A percentile compares a stretch with the other conserved stretches of the same genome.
Evolutionary conservation across 2,888 invertebrate genomes (phyloP).

Genomic region (Cantharis nigra): DNA sequence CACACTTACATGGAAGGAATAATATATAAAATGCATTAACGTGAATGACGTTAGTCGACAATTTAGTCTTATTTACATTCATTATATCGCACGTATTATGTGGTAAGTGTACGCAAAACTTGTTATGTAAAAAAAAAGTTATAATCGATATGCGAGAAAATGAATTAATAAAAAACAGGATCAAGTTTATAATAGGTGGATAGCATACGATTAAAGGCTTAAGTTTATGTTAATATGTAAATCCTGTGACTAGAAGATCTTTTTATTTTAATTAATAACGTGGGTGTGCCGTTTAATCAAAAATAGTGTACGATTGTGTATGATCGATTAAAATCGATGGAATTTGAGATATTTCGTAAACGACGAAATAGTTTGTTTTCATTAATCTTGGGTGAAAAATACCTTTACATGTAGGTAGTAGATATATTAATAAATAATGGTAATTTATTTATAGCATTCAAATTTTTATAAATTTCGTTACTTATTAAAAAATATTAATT

Average conservation of each 20-base stretch:
- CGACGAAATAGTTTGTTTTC: neutral
- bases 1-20: neutral
- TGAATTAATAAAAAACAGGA: slow-evolving; percentile 8
- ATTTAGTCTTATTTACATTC: slow-evolving; percentile 14
- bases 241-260: neutral
- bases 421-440: neutral
- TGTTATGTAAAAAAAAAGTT: slow-evolving; percentile 15
- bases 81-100: slow-evolving; percentile 15
- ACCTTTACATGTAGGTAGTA: neutral
- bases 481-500: slow-evolving; percentile 12
- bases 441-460: neutral
- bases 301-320: neutral
- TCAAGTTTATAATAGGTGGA: slow-evolving; percentile 8
- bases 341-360: neutral
- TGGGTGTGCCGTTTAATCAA: neutral
- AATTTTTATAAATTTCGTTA: neutral
- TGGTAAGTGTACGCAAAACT: slow-evolving; percentile 11
- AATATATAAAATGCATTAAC: slow-evolving; percentile 3
- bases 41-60: slow-evolving; percentile 1
- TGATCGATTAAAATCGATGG: neutral
- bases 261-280: neutral
- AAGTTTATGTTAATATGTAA: neutral
- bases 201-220: neutral
- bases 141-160: slow-evolving; percentile 7
- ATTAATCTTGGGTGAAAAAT: neutral